phyloP scores from a whole-genome alignment of 2,888 invertebrate species.

The Lysandra bellargus region DNA sequence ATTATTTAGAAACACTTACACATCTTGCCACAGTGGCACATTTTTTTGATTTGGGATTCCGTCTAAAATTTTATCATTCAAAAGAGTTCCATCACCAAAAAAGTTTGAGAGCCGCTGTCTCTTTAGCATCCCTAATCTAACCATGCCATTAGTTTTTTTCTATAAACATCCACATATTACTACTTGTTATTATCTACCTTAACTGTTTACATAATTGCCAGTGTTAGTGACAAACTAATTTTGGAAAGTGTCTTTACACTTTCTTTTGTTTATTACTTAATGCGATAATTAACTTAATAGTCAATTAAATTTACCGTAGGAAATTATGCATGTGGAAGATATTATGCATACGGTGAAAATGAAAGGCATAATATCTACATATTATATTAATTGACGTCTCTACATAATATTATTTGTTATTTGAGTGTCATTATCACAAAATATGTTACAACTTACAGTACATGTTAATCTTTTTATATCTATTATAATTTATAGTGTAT shows the following conservation, averaged over 20 bases:
- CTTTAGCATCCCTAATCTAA: too few species aligned
- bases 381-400: background rate
- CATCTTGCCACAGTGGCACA: too few species aligned
- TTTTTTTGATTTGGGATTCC: too few species aligned
- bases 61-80: too few species aligned
- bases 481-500: too few species aligned
- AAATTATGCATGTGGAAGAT: background rate
- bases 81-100: too few species aligned
- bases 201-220: background rate
- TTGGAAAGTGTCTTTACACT: conserved; percentile 6
- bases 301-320: conserved; percentile 3
- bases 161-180: background rate
- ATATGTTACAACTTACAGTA: too few species aligned
- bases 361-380: background rate
- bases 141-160: too few species aligned
- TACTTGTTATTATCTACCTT: background rate
- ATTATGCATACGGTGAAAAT: conserved; percentile 7
- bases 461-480: too few species aligned
- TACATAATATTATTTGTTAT: background rate
- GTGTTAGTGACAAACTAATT: background rate
- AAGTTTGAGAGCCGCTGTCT: too few species aligned
- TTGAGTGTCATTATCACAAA: background rate
- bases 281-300: conserved; percentile 2
- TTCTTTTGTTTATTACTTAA: conserved; percentile 15
- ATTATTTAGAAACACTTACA: too few species aligned